Evolutionary conservation across 2,113 vertebrate species (phyloP).

Genomic region (Sclerurus mexicanus): DNA sequence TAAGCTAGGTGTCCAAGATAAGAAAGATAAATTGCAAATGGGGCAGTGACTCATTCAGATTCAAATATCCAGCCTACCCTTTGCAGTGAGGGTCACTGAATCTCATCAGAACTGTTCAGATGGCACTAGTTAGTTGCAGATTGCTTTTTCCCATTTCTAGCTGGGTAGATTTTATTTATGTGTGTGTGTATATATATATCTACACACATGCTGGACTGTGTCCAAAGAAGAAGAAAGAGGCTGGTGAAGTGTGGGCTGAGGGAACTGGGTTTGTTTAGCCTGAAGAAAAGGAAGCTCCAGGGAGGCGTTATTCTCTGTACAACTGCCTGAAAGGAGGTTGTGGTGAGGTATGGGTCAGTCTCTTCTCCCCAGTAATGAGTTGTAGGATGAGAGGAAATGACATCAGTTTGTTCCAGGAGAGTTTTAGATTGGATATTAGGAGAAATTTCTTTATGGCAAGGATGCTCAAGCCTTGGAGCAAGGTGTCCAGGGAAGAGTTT

Average conservation of each 20-base stretch:
- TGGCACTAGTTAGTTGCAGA: neutral
- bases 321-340: neutral
- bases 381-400: neutral
- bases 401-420: neutral
- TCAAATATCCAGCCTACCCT: neutral
- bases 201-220: neutral
- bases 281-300: neutral
- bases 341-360: neutral
- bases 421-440: neutral
- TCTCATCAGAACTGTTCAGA: neutral
- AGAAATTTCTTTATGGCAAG: neutral
- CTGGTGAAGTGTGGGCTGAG: neutral
- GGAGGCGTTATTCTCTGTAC: fast-evolving
- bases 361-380: neutral
- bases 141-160: neutral
- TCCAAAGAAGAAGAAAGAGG: neutral
- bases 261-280: neutral
- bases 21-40: slow-evolving; percentile 51
- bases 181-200: too few relatives aligned
- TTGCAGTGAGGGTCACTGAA: neutral
- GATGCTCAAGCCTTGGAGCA: neutral
- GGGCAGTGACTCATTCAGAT: neutral
- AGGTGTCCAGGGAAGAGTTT: neutral
- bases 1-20: slow-evolving; percentile 36
- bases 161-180: neutral